These are phyloP conservation scores for Acrocephalus scirpaceus DNA, from an alignment of 2,797 vertebrate species.

Conservation along the genomic window DNA sequence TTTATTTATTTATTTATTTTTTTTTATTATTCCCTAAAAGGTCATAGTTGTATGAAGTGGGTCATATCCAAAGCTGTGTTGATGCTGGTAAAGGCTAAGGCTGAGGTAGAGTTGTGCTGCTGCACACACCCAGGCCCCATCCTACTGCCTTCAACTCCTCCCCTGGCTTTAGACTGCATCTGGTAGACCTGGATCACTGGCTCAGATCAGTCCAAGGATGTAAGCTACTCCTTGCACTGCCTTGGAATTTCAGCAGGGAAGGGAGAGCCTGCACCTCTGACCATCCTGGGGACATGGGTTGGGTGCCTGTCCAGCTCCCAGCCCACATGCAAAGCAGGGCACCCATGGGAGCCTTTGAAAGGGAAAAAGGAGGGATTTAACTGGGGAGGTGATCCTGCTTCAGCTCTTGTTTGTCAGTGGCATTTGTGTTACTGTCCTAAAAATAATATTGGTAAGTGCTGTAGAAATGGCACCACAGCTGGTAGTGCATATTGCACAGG, in stretches of 20 bases:
- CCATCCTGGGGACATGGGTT: accelerated
- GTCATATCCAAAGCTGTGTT: background rate
- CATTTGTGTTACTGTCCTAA: background rate
- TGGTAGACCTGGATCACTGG: background rate
- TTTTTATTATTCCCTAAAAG: background rate
- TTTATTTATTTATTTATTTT: too few species aligned
- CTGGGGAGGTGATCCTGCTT: background rate
- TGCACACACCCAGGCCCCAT: background rate
- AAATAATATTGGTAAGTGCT: background rate
- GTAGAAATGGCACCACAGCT: background rate
- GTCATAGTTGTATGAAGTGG: background rate
- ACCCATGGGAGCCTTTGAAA: background rate
- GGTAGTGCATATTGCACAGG: background rate
- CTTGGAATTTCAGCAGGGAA: background rate
- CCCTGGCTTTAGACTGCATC: background rate
- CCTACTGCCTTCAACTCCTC: background rate
- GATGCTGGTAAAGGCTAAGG: background rate
- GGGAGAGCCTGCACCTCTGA: background rate
- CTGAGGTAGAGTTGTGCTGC: background rate
- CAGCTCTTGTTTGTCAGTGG: background rate
- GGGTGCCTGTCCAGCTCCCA: background rate
- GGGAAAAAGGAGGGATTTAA: background rate
- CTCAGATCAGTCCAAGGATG: accelerated
- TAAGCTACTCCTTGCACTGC: background rate
- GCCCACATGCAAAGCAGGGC: background rate